Evolutionary conservation across 2,797 vertebrate species (phyloP), one percentile per base, ranked within the genome.

Genomic region (Danio jaintianensis): DNA sequence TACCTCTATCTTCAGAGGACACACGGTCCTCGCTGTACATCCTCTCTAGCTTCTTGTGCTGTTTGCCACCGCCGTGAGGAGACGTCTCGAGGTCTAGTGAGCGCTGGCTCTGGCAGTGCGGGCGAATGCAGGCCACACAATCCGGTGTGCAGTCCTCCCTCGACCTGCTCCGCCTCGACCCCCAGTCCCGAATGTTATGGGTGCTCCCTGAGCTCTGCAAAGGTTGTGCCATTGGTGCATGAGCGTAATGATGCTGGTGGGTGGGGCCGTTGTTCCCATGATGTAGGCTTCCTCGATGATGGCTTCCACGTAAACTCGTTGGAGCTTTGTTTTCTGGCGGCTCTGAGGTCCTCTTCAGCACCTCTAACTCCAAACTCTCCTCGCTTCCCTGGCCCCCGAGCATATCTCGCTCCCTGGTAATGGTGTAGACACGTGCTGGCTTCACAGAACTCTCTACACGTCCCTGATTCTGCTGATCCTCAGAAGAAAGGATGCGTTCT

Each of bases 1-100:
- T 83, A 93, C 86, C 92, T 81, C 78, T 86, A 67, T 90, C 92
- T 84, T 96, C 84, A 90, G 96, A 85, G 2, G 88, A 91, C 87
- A 94, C 91, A 10, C 93, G 92, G 77, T 99, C 98, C 0, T 98
- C 94, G 0, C 98, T 99, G 86, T 95, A 95, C 96, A 97, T 96
- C 89, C 97, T 93, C 92, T 98, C 96, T 89, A 99, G 93, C 88
- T 97, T 97, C 84, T 97, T 98, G 0, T 92, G 86, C 1, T 91
- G 87, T 1, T 94, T 94, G 50, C 87, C 89, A 38, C 84, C 83
- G 0, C 92, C 88, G 9, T 83, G 84, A 0, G 92, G 88, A 0
- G 94, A 93, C 42, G 93, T 95, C n/a, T 98, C 97, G 79, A 95
- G 89, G 80, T 97, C 96, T 6, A 97, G 93, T 56, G 95, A 95